Evolutionary conservation across 2,888 invertebrate species (phyloP).

Genomic region (Cheilosia pagana): DNA sequence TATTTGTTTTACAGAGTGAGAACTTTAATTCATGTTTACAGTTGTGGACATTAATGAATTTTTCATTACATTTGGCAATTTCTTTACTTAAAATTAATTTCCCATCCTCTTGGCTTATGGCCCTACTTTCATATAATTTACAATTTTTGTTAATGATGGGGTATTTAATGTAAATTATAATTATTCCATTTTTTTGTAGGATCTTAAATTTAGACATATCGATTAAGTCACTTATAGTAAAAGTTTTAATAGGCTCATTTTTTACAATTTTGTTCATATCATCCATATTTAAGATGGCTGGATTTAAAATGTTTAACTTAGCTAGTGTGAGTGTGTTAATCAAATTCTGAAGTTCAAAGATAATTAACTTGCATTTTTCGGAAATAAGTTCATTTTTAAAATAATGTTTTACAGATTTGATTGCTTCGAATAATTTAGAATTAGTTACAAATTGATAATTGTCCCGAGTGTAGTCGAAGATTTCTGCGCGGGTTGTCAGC

Average conservation of each 20-base stretch:
- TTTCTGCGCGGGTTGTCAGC: background rate
- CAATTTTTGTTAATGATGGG: background rate
- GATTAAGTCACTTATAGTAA: too few species aligned
- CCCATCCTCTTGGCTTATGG: background rate
- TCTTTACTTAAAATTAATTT: background rate
- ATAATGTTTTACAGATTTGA: constrained; percentile 8
- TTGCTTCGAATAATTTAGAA: background rate
- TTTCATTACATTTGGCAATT: background rate
- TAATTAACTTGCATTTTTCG: constrained; percentile 20
- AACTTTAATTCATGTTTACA: background rate
- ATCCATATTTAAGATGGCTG: background rate
- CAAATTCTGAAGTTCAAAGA: constrained; percentile 10
- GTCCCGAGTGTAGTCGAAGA: background rate
- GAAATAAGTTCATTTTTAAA: constrained; percentile 9
- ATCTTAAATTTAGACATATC: too few species aligned
- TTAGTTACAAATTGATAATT: background rate
- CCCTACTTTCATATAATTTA: background rate
- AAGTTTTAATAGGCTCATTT: background rate
- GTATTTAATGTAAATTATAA: background rate
- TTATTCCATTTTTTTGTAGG: background rate
- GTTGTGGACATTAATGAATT: background rate
- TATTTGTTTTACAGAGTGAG: background rate
- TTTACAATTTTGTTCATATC: background rate
- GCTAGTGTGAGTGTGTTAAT: background rate
- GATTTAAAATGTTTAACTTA: background rate